Conservation (phyloP, 2,797 vertebrate genomes). For the Sternarchorhynchus goeldii region DNA sequence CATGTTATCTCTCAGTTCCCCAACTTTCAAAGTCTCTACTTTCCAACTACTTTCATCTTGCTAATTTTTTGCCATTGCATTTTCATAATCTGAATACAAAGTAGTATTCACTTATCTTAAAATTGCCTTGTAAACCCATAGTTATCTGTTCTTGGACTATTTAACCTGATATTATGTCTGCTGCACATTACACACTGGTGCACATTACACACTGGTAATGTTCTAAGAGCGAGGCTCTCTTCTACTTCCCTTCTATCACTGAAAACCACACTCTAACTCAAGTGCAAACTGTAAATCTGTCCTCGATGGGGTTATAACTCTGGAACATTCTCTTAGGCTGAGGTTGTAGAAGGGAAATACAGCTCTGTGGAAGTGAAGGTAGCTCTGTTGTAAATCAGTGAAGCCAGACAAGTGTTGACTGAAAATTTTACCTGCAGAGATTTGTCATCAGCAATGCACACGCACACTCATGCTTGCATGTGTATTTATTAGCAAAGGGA, state of each 20-base stretch:
- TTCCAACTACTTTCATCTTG: too few relatives aligned
- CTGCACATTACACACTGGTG: constrained; percentile 4
- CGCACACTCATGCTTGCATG: not conserved
- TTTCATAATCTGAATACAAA: not conserved
- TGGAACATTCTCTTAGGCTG: constrained; percentile 30
- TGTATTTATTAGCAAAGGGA: not conserved
- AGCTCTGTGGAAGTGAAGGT: constrained; percentile 20
- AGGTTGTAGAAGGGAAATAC: constrained; percentile 31
- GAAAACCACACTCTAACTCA: constrained; percentile 20
- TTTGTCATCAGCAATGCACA: not conserved
- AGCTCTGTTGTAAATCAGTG: constrained; percentile 30
- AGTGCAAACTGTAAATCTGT: constrained; percentile 34
- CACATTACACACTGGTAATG: constrained; percentile 7
- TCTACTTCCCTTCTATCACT: constrained; percentile 13
- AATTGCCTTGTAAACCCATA: not conserved
- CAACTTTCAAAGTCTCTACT: too few relatives aligned
- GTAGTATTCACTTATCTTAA: not conserved
- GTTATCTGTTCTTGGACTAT: not conserved
- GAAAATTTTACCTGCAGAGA: constrained; percentile 8
- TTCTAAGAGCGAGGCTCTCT: not conserved
- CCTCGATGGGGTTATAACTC: constrained; percentile 27
- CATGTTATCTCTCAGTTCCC: not conserved
- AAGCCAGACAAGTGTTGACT: constrained; percentile 13
- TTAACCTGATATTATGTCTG: not conserved
- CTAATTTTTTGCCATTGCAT: too few relatives aligned